Evolutionary conservation across 2,888 invertebrate genomes (phyloP), one percentile per base, ranked within the genome.

Genomic region (Rhyacophila evoluta): DNA sequence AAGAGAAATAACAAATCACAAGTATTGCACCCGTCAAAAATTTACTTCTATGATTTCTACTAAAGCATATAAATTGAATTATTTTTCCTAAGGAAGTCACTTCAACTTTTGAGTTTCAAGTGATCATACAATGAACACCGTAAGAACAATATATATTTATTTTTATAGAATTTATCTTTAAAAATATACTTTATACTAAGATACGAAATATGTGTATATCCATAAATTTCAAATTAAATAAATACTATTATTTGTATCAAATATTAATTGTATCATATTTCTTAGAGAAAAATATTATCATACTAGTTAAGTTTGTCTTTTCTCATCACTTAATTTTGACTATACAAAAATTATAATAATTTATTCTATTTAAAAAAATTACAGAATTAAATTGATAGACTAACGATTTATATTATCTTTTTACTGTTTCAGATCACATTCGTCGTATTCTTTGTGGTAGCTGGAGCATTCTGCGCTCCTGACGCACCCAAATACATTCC

Each of bases 401-500:
- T n/a, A n/a, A 67, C 4, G 3, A 19, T 67, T n/a, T 4, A 69
- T 25, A 25, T 33, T 5, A 41, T 10, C n/a, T 68, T 37, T 11
- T n/a, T 3, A 3, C 38, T 70, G n/a, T 75, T 79, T 41, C 33
- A 75, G 79, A n/a, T 72, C 3, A 15, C 38, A 11, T 29, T 79
- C 29, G 3, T 75, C 25, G 38, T 36, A 27, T 41, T 78, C 36
- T 70, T 78, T 10, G 67, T 75, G 55, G 75, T 69, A 69, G 70
- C 73, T 25, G 73, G 25, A 5, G 81, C 73, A 29, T 36, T 81
- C 55, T 79, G 79, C 28, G 79, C 77, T 15, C 76, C 79, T 28
- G 81, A 71, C 3, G 77, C 80, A 4, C 67, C 77, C 29, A 75
- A 72, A 29, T 72, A 72, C 70, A 79, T 81, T 27, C 78, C 79